Percentiles rank a stretch among this genome's conserved stretches.
phyloP scores from a whole-genome alignment of 2,888 invertebrate species.

The Timandra comae region DNA sequence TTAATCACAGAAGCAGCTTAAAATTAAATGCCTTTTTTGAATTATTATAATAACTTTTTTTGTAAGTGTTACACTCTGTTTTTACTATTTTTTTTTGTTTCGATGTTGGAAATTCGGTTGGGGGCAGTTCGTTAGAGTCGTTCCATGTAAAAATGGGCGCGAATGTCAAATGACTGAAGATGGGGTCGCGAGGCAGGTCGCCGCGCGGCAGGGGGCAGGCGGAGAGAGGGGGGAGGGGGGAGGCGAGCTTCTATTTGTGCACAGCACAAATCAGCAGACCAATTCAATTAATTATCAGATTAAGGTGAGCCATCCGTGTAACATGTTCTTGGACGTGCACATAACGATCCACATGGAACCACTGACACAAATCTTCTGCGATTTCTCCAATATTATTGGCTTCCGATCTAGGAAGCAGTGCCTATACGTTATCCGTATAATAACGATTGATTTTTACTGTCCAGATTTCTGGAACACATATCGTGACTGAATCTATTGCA shows the following conservation, averaged over 20 bases:
- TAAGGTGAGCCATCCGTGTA: constrained; percentile 69
- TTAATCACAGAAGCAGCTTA: constrained; percentile 23
- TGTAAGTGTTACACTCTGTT: constrained; percentile 41
- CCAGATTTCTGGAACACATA: background rate
- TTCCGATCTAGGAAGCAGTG: constrained; percentile 27
- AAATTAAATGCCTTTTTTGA: constrained; percentile 45
- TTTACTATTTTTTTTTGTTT: constrained; percentile 22
- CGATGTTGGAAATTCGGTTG: constrained; percentile 42
- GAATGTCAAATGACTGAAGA: constrained; percentile 74
- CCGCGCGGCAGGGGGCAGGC: constrained; percentile 36
- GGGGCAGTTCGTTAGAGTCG: constrained; percentile 58
- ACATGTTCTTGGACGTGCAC: constrained; percentile 54
- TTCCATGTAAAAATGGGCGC: constrained; percentile 74
- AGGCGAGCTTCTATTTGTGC: constrained; percentile 65
- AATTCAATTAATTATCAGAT: constrained; percentile 76
- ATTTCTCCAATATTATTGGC: constrained; percentile 31
- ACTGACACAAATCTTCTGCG: constrained; percentile 33
- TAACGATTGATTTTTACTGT: constrained; percentile 3
- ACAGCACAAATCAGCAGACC: constrained; percentile 72
- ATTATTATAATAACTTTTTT: too few relatives aligned
- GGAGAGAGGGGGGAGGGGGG: constrained; percentile 43
- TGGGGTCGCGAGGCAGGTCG: constrained; percentile 52
- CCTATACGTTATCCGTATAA: constrained; percentile 13
- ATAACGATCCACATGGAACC: constrained; percentile 44
- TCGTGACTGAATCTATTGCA: background rate